Conservation (phyloP, 2,888 invertebrate species). For the Lasioglossum calceatum region DNA sequence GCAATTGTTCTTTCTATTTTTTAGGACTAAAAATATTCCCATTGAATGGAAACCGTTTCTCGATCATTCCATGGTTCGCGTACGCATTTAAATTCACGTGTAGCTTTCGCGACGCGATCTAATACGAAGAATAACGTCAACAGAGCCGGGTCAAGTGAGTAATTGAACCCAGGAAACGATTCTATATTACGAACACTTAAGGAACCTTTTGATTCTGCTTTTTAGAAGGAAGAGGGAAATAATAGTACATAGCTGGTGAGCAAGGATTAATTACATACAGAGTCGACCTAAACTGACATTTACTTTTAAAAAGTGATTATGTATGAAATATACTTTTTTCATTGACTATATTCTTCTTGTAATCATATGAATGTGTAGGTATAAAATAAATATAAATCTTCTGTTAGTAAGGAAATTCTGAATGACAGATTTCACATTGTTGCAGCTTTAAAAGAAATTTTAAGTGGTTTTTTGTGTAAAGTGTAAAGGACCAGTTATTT, state of each 20-base stretch:
- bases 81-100: not conserved
- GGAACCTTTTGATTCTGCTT: conserved; percentile 37
- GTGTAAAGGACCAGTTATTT: not conserved
- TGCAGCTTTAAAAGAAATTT: not conserved
- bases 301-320: not conserved
- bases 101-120: conserved; percentile 7
- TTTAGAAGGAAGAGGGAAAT: not conserved
- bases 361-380: not conserved
- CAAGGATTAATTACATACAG: not conserved
- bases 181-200: conserved; percentile 65
- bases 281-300: not conserved
- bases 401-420: not conserved
- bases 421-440: too few relatives aligned
- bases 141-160: conserved; percentile 73
- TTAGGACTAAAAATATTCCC: not conserved
- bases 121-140: conserved; percentile 45
- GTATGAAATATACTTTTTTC: too few relatives aligned
- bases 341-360: too few relatives aligned
- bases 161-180: conserved; percentile 77
- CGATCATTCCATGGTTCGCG: not conserved
- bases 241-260: not conserved
- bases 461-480: too few relatives aligned
- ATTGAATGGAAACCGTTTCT: not conserved
- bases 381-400: not conserved
- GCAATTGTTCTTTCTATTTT: not conserved